Percentiles rank a stretch among this genome's conserved stretches.
Evolutionary conservation across 2,888 invertebrate species (phyloP).

Genomic region (Eudasyphora cyanicolor): DNA sequence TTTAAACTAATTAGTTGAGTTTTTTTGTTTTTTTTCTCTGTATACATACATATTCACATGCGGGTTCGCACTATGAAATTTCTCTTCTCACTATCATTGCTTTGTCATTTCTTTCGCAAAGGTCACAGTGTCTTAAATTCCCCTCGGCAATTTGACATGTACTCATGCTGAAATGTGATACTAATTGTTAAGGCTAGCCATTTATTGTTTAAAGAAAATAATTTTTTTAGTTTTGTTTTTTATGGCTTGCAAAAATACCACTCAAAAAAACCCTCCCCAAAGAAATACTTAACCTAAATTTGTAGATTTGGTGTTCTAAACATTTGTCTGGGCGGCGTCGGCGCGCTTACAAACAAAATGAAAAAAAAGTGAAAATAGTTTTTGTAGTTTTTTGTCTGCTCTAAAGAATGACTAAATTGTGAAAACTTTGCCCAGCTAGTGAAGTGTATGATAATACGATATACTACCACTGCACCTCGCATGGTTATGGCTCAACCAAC

Average conservation of each 20-base stretch:
- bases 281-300: conserved; percentile 62
- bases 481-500: not conserved
- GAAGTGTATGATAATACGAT: not conserved
- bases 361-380: conserved; percentile 58
- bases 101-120: conserved; percentile 28
- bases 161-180: conserved; percentile 54
- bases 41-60: not conserved
- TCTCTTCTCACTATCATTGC: not conserved
- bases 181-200: conserved; percentile 54
- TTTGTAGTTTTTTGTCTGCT: not conserved
- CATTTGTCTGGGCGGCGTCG: conserved; percentile 9
- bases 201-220: not conserved
- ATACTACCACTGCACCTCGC: not conserved
- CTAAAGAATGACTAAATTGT: not conserved
- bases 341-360: not conserved
- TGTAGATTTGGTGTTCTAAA: conserved; percentile 40
- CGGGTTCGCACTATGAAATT: not conserved
- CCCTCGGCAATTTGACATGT: conserved; percentile 10
- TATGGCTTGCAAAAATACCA: conserved; percentile 46
- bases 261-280: not conserved
- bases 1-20: not conserved
- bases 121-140: conserved; percentile 27
- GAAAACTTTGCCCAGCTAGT: not conserved
- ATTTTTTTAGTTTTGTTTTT: conserved; percentile 32
- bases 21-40: not conserved